Evolutionary conservation across 2,888 invertebrate species (phyloP).

Genomic region (Synanthedon myopaeformis): DNA sequence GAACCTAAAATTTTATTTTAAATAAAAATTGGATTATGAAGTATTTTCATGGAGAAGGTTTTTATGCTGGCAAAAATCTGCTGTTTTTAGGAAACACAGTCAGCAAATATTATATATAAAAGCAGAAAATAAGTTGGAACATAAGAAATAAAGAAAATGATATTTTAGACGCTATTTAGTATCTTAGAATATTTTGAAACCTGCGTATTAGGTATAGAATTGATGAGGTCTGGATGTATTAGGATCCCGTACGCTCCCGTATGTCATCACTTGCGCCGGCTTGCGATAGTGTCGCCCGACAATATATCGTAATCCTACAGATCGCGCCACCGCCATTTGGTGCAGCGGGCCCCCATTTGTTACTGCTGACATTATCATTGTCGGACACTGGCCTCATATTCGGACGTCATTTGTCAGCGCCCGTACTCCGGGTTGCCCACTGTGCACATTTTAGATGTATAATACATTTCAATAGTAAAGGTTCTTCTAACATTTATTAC

Average conservation of each 20-base stretch:
- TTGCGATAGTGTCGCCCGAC: slow-evolving; percentile 28
- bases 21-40: too few relatives aligned
- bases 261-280: not conserved
- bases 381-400: slow-evolving; percentile 54
- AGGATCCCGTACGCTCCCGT: not conserved
- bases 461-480: not conserved
- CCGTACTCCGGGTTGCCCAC: slow-evolving; percentile 12
- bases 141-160: too few relatives aligned
- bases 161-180: too few relatives aligned
- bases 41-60: too few relatives aligned
- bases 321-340: slow-evolving; percentile 27
- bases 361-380: slow-evolving; percentile 59
- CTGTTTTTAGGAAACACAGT: too few relatives aligned
- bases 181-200: too few relatives aligned
- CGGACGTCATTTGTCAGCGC: slow-evolving; percentile 55
- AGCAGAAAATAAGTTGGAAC: too few relatives aligned
- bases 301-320: slow-evolving; percentile 44
- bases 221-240: too few relatives aligned
- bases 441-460: not conserved
- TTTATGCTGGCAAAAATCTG: too few relatives aligned
- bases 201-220: not conserved
- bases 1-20: too few relatives aligned
- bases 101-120: too few relatives aligned
- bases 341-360: slow-evolving; percentile 49
- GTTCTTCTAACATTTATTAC: too few relatives aligned